A percentile compares a stretch with the other conserved stretches of the same genome.
Conservation (phyloP, 2,888 invertebrate species). For the Vanessa cardui region DNA sequence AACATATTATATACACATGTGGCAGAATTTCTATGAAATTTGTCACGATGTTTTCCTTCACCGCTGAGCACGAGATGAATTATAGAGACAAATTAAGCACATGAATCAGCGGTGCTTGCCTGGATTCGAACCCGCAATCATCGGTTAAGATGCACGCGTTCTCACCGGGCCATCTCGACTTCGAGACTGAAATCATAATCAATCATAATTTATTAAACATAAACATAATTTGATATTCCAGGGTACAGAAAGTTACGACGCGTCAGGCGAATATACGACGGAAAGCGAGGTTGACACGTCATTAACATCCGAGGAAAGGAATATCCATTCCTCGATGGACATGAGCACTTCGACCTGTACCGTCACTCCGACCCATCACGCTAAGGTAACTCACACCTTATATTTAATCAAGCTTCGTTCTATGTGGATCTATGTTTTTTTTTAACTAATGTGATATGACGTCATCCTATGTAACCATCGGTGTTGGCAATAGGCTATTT, state of each 20-base stretch:
- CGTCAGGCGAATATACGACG: conserved; percentile 94
- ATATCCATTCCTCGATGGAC: conserved; percentile 87
- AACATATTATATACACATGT: too few relatives aligned
- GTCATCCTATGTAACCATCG: conserved; percentile 1
- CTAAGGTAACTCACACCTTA: conserved; percentile 62
- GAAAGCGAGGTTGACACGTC: conserved; percentile 88
- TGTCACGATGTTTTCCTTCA: too few relatives aligned
- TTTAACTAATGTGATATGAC: not conserved
- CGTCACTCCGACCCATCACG: conserved; percentile 84
- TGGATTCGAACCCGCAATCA: too few relatives aligned
- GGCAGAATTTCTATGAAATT: too few relatives aligned
- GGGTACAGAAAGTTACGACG: conserved; percentile 91
- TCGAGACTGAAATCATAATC: too few relatives aligned
- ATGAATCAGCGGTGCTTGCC: too few relatives aligned
- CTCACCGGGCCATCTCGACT: too few relatives aligned
- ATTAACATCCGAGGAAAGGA: conserved; percentile 89
- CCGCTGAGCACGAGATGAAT: too few relatives aligned
- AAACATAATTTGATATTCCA: conserved; percentile 52
- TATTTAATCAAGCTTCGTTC: conserved; percentile 12
- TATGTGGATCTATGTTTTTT: conserved; percentile 18
- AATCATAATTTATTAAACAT: not conserved
- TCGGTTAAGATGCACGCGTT: too few relatives aligned
- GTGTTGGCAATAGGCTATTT: conserved; percentile 12
- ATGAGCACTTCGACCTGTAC: conserved; percentile 81
- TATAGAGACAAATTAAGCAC: too few relatives aligned